Base-by-base conservation (phyloP, 2,888 invertebrate species). In the Phymatocera aterrima region DNA sequence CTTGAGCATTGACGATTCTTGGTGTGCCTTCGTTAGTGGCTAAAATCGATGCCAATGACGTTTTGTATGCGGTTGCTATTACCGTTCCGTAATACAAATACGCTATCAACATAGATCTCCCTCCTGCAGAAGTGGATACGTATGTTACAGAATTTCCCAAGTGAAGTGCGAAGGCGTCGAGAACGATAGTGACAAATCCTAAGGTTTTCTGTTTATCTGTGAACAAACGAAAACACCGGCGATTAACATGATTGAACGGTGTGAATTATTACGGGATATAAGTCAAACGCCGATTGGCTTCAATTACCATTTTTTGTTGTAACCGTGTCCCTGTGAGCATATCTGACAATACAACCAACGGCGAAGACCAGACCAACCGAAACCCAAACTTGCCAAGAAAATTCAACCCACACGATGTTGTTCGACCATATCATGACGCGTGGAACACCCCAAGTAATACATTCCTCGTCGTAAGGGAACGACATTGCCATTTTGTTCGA, bases 311-410 rank as follows among this genome's bases (percentile, higher is more conserved):
- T 51, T 34, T 3, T 72, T 4, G 34, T 1, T 6, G 12, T 18
- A 51, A 31, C 31, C 2, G n/a, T 43, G 6, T 18, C n/a, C 6
- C 21, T 28, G 31, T 21, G 1, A 12, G 4, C 18, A 15, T 51
- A 72, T 21, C 28, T n/a, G 51, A 72, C 12, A 34, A 51, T 4
- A 15, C 72, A 72, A 34, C 15, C n/a, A 31, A 72, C 15, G 51
- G 28, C 51, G 72, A 72, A 72, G 18, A 51, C 31, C 31, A 72
- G 48, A 51, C 0, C 28, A 34, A 72, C 51, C 12, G 15, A 48
- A n/a, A 51, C 12, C 72, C 72, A 72, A 1, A 72, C 72, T 51
- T 72, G 12, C 72, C 51, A 72, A n/a, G 72, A 31, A 37, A 72
- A 72, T 72, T 72, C 72, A 15, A 72, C 34, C 43, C 12, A 72